These are phyloP conservation scores for Perodicticus potto DNA, from an alignment of 2,797 vertebrate species.

Conservation along the genomic window DNA sequence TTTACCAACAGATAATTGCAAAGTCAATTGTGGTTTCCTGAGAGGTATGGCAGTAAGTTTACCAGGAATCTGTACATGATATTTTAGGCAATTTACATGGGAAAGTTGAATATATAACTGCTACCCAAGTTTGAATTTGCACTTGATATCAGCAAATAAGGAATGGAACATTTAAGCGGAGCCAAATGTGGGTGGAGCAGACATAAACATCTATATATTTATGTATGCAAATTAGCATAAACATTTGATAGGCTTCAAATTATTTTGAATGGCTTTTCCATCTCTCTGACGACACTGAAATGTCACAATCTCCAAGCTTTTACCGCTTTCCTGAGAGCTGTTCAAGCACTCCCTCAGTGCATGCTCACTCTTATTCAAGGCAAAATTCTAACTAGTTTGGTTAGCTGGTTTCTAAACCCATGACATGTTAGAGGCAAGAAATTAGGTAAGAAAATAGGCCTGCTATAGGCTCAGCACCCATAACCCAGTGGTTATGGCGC, in stretches of 20 bases:
- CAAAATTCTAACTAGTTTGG: not conserved
- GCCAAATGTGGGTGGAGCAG: conserved; percentile 59
- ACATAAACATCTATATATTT: conserved; percentile 64
- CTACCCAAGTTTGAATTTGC: conserved; percentile 42
- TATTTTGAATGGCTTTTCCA: conserved; percentile 68
- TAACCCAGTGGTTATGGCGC: too few species aligned
- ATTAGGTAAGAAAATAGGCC: not conserved
- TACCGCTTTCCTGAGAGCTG: not conserved
- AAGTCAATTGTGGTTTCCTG: not conserved
- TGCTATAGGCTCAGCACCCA: not conserved
- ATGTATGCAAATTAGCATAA: conserved; percentile 73
- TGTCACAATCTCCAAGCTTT: conserved; percentile 24
- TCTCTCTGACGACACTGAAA: conserved; percentile 67
- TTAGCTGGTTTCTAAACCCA: conserved; percentile 21
- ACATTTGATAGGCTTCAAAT: conserved; percentile 69
- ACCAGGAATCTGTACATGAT: not conserved
- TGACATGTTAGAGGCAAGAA: not conserved
- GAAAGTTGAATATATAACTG: not conserved
- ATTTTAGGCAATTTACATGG: conserved; percentile 40
- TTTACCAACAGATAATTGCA: conserved; percentile 37
- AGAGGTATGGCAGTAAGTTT: not conserved
- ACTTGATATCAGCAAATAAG: conserved; percentile 60
- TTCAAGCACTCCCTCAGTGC: not conserved
- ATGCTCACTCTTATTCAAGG: not conserved
- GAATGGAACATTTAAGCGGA: conserved; percentile 60